Evolutionary conservation across 2,888 invertebrate species (phyloP).

Genomic region (Epistrophella euchroma): DNA sequence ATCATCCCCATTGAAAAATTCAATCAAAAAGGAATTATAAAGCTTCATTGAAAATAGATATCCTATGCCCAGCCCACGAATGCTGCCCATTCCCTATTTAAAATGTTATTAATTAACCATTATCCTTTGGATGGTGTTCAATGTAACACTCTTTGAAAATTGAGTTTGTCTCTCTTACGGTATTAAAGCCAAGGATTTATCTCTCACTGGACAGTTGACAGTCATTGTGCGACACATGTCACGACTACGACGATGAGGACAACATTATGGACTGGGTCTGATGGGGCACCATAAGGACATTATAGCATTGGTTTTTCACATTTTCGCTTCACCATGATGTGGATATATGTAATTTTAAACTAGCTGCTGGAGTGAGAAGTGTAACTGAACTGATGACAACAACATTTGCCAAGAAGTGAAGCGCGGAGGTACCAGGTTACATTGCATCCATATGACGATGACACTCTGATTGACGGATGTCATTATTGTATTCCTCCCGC

Average conservation of each 20-base stretch:
- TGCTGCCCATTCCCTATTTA: slow-evolving; percentile 7
- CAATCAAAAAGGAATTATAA: slow-evolving; percentile 60
- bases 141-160: slow-evolving; percentile 46
- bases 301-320: slow-evolving; percentile 56
- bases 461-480: slow-evolving; percentile 57
- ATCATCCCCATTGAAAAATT: slow-evolving; percentile 5
- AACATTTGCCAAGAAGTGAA: slow-evolving; percentile 16
- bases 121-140: slow-evolving; percentile 55
- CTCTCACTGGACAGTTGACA: slow-evolving; percentile 53
- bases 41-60: slow-evolving; percentile 44
- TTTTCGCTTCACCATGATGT: slow-evolving; percentile 35
- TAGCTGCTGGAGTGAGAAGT: background rate
- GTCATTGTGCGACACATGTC: slow-evolving; percentile 55
- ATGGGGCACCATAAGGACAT: slow-evolving; percentile 55
- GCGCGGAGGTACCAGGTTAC: slow-evolving; percentile 5
- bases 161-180: slow-evolving; percentile 21
- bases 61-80: background rate
- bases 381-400: slow-evolving; percentile 39
- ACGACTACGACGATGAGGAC: slow-evolving; percentile 47
- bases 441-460: slow-evolving; percentile 40
- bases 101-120: slow-evolving; percentile 69
- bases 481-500: slow-evolving; percentile 40
- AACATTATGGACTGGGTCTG: slow-evolving; percentile 21
- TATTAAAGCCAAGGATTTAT: slow-evolving; percentile 54
- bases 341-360: slow-evolving; percentile 21